Evolutionary conservation across 2,888 invertebrate genomes (phyloP).

Genomic region (Antheraea assamensis): DNA sequence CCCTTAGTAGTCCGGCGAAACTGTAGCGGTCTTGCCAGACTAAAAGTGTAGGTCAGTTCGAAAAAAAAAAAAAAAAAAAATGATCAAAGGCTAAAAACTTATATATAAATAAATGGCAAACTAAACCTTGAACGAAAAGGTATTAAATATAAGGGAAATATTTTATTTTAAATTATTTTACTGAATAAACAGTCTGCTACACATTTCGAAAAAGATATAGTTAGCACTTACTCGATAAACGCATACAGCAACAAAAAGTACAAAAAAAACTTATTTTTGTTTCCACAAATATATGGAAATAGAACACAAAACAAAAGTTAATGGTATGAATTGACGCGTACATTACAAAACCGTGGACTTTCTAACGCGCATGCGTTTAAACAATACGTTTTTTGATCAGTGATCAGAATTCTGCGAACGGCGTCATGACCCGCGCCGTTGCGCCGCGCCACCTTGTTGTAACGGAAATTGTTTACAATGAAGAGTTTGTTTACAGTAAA

Average conservation of each 20-base stretch:
- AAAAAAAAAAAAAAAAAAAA: no score
- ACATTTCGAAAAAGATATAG: not conserved
- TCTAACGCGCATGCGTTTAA: slow-evolving; percentile 55
- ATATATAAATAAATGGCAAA: no score
- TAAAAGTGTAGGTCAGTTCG: no score
- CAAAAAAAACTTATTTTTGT: not conserved
- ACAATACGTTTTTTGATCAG: slow-evolving; percentile 40
- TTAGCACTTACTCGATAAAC: not conserved
- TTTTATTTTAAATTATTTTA: no score
- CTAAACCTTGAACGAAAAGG: no score
- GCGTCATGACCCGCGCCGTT: slow-evolving; percentile 29
- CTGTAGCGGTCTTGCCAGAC: no score
- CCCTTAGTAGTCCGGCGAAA: no score
- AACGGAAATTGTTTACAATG: slow-evolving; percentile 21
- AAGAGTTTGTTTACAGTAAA: not conserved
- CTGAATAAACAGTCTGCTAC: not conserved
- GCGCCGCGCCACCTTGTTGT: not conserved
- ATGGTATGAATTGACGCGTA: slow-evolving; percentile 41
- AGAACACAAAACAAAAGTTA: slow-evolving; percentile 10
- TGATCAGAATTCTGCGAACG: slow-evolving; percentile 35
- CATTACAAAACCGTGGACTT: slow-evolving; percentile 56
- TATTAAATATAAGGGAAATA: no score
- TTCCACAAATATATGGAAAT: not conserved
- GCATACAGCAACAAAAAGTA: not conserved
- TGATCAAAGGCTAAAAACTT: no score